Percentiles rank a stretch among this genome's conserved stretches.
Conservation (phyloP, 1,140 invertebrate genomes). For the Tetramorium parvispinum region DNA sequence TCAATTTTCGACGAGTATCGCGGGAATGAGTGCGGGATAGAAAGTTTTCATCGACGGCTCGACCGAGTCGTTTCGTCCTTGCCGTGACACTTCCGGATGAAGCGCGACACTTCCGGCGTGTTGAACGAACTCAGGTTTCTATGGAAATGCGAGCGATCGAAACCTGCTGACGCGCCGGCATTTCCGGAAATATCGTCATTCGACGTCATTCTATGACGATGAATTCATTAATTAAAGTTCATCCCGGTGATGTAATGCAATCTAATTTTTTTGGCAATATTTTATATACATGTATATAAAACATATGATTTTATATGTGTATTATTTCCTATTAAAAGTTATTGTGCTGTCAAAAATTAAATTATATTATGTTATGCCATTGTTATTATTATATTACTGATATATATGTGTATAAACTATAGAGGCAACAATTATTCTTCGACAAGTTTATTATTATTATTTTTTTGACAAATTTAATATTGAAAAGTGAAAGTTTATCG, state of each 20-base stretch:
- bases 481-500: background rate
- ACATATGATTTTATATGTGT: no score
- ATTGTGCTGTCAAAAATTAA: background rate
- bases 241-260: background rate
- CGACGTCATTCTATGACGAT: conserved; percentile 61
- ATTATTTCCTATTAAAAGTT: background rate
- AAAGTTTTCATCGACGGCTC: conserved; percentile 48
- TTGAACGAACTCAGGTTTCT: conserved; percentile 56
- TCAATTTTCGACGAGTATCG: conserved; percentile 53
- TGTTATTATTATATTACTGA: background rate
- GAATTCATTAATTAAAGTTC: conserved; percentile 64
- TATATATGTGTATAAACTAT: background rate
- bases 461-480: background rate
- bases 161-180: conserved; percentile 64
- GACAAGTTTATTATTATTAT: background rate
- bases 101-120: conserved; percentile 67
- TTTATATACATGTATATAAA: background rate
- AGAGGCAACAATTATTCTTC: background rate
- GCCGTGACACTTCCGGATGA: conserved; percentile 63
- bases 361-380: background rate
- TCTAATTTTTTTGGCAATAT: conserved; percentile 25
- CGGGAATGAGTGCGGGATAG: background rate
- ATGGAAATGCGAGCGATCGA: conserved; percentile 69
- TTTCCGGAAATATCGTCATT: conserved; percentile 57
- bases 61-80: conserved; percentile 56